A percentile compares a stretch with the other conserved stretches of the same genome.
phyloP scores from a whole-genome alignment of 1,140 invertebrate species.

The Drosophila serrata region DNA sequence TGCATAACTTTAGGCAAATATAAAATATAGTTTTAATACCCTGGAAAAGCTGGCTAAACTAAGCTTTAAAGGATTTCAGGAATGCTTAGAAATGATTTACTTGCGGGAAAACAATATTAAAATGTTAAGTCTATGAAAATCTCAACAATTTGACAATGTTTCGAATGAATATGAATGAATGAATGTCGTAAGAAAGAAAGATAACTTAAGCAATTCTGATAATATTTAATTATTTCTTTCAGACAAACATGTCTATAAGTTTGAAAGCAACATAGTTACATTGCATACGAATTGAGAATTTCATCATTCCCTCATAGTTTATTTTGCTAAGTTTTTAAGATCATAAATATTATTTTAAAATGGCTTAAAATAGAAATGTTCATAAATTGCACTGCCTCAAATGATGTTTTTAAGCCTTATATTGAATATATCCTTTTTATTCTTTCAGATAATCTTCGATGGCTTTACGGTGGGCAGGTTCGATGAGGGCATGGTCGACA shows the following conservation, averaged over 20 bases:
- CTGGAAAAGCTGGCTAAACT: conserved; percentile 2
- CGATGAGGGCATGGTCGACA: conserved; percentile 86
- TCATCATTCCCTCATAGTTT: too few relatives aligned
- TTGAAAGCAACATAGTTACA: neutral
- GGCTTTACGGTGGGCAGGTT: conserved; percentile 92
- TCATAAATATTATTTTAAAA: neutral
- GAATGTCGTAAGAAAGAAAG: neutral
- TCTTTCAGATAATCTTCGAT: conserved; percentile 91
- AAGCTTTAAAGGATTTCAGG: conserved; percentile 3
- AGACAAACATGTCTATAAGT: too few relatives aligned
- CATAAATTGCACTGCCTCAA: neutral
- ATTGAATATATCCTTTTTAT: conserved; percentile 9
- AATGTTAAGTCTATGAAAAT: neutral
- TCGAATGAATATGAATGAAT: neutral
- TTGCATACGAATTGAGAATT: neutral
- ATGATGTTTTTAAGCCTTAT: neutral
- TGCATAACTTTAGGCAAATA: conserved; percentile 72
- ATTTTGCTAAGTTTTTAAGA: neutral
- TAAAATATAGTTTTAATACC: conserved; percentile 63
- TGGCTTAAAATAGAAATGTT: neutral
- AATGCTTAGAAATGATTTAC: neutral
- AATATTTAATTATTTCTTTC: neutral
- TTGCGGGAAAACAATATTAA: neutral
- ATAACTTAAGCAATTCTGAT: neutral
- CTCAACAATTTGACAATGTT: neutral